A percentile compares a stretch with the other conserved stretches of the same genome.
Evolutionary conservation across 2,797 vertebrate species (phyloP).

Genomic region (Lycodopsis pacificus): DNA sequence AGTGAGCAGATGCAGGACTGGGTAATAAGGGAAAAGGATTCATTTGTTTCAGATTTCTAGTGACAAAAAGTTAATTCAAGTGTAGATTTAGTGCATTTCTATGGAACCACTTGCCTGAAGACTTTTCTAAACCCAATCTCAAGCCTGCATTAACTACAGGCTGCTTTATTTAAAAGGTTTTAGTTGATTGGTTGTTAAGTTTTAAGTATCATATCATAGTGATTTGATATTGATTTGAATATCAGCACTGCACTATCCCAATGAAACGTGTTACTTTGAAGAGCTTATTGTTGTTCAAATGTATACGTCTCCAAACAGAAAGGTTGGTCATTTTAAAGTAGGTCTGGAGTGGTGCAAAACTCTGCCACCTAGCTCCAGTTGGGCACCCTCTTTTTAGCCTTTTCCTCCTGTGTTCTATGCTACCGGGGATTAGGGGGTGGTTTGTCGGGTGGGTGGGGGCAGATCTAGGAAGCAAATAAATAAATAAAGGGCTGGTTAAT

Average conservation of each 20-base stretch:
- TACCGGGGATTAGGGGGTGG: slow-evolving; percentile 73
- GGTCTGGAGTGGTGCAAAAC: slow-evolving; percentile 15
- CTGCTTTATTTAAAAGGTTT: background rate
- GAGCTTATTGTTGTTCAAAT: slow-evolving; percentile 11
- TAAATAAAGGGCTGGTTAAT: slow-evolving; percentile 81
- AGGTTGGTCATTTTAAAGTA: slow-evolving; percentile 29
- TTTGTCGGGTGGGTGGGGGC: slow-evolving; percentile 34
- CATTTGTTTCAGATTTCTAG: slow-evolving; percentile 15
- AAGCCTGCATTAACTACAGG: background rate
- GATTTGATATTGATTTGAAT: slow-evolving; percentile 9
- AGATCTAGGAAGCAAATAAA: slow-evolving; percentile 75
- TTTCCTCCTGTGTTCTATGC: slow-evolving; percentile 48
- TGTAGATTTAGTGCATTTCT: background rate
- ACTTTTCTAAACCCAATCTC: slow-evolving; percentile 7
- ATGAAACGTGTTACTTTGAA: background rate
- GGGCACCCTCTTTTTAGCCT: slow-evolving; percentile 33
- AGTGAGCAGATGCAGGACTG: background rate
- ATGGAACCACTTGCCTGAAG: background rate
- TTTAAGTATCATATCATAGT: background rate
- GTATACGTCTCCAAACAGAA: slow-evolving; percentile 13
- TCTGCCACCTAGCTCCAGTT: slow-evolving; percentile 37
- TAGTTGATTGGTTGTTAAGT: background rate
- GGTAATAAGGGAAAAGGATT: background rate
- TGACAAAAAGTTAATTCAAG: slow-evolving; percentile 18
- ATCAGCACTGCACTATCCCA: background rate